Evolutionary conservation across 2,888 invertebrate species (phyloP), one percentile per base, ranked within the genome.

Genomic region (Tetranychus piercei): DNA sequence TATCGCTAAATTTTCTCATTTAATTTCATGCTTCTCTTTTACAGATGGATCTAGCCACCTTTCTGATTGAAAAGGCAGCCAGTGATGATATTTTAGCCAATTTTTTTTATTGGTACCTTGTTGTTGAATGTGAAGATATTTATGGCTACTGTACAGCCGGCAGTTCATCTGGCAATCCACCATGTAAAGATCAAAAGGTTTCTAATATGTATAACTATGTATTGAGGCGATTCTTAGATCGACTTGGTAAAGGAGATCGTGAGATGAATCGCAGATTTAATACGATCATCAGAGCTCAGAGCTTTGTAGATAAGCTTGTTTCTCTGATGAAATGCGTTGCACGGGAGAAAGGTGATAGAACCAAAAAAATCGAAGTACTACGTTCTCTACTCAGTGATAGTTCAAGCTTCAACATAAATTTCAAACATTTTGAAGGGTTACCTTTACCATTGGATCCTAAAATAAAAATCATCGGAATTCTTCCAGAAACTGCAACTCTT

Each of bases 21-120:
- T 0, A 15, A 55, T 15, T 15, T 15, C 6, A 55, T 15, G 9
- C 3, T 15, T 15, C 34, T 20, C 11, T 71, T 6, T 43, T 44
- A 4, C n/a, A 71, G 44, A 44, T 44, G 43, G 91, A 93, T 84
- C 85, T 97, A 73, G 90, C 94, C 0, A 89, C 91, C 73, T 96
- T 96, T 85, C 86, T 97, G 18, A 93, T 97, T 78, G 86, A 87
- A 73, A 87, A 95, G 75, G 94, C 96, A 0, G 90, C 92, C 82
- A 87, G 88, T 80, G 94, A 96, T 86, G 87, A 90, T 73, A 89
- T 88, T 20, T 84, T 99, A 71, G 94, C 94, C 72, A 97, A 96
- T 85, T 97, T 96, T 83, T 89, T 99, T 79, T 97, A 92, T 84
- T 99, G 99, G 99, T 94, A 93, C 84, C 85, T 94, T 78, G 87